Evolutionary conservation across 2,113 vertebrate genomes (phyloP).

Genomic region (Acanthochromis polyacanthus): DNA sequence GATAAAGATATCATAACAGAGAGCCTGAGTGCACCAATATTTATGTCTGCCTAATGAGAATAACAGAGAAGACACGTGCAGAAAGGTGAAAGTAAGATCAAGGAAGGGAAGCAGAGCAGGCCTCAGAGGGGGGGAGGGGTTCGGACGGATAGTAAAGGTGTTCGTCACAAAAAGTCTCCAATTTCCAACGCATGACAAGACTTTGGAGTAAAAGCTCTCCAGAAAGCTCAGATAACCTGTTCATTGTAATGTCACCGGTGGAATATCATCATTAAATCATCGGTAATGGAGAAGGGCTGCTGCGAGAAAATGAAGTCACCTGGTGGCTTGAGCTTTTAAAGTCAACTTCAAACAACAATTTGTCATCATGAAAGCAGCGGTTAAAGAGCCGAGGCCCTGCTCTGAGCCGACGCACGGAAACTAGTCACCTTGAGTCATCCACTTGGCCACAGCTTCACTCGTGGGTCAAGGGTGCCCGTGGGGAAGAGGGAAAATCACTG

Average conservation of each 20-base stretch:
- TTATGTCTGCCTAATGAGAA: constrained; percentile 65
- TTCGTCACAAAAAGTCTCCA: constrained; percentile 15
- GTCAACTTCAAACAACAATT: constrained; percentile 42
- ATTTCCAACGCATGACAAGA: constrained; percentile 44
- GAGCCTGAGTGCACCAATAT: constrained; percentile 38
- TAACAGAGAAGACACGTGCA: constrained; percentile 47
- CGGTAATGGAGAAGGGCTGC: neutral
- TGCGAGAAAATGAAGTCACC: constrained; percentile 22
- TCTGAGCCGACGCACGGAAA: neutral
- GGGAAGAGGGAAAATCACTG: constrained; percentile 36
- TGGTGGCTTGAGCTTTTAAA: constrained; percentile 33
- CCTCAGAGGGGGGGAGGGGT: neutral
- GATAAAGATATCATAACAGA: constrained; percentile 77
- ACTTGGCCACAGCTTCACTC: constrained; percentile 34
- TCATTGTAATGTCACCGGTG: constrained; percentile 2
- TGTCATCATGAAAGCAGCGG: constrained; percentile 6
- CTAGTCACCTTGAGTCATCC: constrained; percentile 66
- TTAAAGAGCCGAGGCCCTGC: constrained; percentile 5
- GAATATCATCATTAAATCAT: constrained; percentile 34
- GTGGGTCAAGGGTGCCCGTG: constrained; percentile 37
- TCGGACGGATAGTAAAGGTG: neutral
- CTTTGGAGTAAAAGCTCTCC: constrained; percentile 39
- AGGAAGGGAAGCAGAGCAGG: neutral
- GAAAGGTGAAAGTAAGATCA: constrained; percentile 31
- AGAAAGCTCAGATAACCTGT: constrained; percentile 30